phyloP scores from a whole-genome alignment of 2,113 vertebrate species.

The Acrocephalus kingi region DNA sequence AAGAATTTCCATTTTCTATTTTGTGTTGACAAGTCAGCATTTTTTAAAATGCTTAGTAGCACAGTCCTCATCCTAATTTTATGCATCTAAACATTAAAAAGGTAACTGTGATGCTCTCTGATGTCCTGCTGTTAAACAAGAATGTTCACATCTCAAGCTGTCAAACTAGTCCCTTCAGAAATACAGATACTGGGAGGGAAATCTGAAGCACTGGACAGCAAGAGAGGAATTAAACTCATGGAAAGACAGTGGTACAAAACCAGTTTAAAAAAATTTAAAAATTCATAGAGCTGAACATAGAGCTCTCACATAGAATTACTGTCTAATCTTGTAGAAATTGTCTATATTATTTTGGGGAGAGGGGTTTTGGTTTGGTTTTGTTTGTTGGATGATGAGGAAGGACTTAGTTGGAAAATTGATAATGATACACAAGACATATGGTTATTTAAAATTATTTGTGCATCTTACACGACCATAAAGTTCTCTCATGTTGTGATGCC shows the following conservation, averaged over 20 bases:
- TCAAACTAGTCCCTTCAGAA: not conserved
- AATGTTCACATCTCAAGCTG: not conserved
- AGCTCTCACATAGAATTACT: not conserved
- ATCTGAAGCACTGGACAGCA: not conserved
- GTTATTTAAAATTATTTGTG: not conserved
- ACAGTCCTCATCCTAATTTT: not conserved
- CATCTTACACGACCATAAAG: not conserved
- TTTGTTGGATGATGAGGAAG: not conserved
- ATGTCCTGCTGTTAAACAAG: not conserved
- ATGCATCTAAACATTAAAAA: not conserved
- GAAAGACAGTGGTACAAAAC: not conserved
- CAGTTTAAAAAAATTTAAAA: not conserved
- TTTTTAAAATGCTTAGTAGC: not conserved
- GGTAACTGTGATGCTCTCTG: not conserved
- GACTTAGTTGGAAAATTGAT: not conserved
- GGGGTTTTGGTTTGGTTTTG: not conserved
- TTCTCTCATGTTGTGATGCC: not conserved
- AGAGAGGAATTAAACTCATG: not conserved
- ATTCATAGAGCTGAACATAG: not conserved
- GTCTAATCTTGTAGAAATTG: not conserved
- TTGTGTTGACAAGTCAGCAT: not conserved
- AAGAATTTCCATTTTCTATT: not conserved
- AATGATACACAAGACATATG: accelerated
- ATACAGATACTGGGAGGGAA: not conserved
- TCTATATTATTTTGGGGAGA: not conserved